Percentiles rank a stretch among this genome's conserved stretches.
phyloP scores from a whole-genome alignment of 2,797 vertebrate genomes.

The Molossus molossus region DNA sequence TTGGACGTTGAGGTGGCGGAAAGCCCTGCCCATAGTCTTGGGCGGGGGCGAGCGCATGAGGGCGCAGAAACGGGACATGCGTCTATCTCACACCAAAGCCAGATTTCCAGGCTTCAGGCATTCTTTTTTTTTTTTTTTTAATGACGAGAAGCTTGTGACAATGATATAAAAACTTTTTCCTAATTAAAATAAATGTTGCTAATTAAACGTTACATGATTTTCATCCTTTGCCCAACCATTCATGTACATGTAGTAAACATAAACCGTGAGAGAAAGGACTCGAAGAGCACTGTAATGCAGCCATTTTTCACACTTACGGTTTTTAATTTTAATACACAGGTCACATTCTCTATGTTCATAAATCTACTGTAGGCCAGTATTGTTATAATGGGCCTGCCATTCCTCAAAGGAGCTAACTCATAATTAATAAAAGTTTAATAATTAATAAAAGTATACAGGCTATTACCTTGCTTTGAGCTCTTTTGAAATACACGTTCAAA shows the following conservation, averaged over 20 bases:
- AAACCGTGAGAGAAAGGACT: background rate
- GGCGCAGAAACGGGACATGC: background rate
- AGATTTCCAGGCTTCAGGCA: background rate
- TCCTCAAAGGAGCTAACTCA: background rate
- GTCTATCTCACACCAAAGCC: background rate
- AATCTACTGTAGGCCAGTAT: background rate
- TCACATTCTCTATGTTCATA: background rate
- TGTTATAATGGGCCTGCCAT: background rate
- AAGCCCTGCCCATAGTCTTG: background rate
- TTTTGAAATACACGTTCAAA: background rate
- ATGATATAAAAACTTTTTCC: conserved; percentile 41
- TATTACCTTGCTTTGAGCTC: background rate
- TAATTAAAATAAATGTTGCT: conserved; percentile 70
- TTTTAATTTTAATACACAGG: background rate
- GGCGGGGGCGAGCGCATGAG: background rate
- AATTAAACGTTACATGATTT: conserved; percentile 58
- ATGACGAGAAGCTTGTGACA: background rate
- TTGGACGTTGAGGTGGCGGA: background rate
- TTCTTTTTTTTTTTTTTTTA: background rate
- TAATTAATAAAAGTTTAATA: conserved; percentile 40
- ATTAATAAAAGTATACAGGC: background rate
- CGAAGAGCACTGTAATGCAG: background rate
- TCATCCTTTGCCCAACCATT: background rate
- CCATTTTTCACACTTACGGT: background rate
- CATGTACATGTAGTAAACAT: conserved; percentile 13